Percentiles rank a stretch among this genome's conserved stretches.
These are phyloP conservation scores for Gymnoscopelus braueri DNA, from an alignment of 2,797 vertebrate genomes.

Conservation along the genomic window DNA sequence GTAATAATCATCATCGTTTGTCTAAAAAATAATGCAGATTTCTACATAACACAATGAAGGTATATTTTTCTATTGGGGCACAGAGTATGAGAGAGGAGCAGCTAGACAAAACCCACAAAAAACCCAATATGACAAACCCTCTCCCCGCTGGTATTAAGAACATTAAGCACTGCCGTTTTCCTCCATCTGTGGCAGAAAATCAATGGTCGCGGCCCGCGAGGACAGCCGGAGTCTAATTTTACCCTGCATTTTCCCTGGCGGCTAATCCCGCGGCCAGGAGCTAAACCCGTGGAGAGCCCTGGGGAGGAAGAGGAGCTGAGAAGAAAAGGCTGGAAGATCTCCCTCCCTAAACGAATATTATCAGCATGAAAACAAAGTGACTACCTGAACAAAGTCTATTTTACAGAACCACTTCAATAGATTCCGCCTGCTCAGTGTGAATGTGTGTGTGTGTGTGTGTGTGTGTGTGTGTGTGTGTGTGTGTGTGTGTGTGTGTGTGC, in stretches of 20 bases:
- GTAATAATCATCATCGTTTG: background rate
- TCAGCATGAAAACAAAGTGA: constrained; percentile 90
- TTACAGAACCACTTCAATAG: constrained; percentile 83
- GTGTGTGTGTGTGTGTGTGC: constrained; percentile 26
- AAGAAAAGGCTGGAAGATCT: constrained; percentile 73
- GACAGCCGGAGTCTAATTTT: constrained; percentile 78
- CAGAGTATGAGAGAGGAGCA: constrained; percentile 21
- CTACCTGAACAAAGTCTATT: constrained; percentile 89
- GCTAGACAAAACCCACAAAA: constrained; percentile 64
- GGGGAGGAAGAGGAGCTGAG: constrained; percentile 69
- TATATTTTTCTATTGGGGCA: constrained; percentile 12
- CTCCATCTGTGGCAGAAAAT: constrained; percentile 82
- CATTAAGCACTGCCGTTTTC: constrained; percentile 74
- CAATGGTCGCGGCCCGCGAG: constrained; percentile 74
- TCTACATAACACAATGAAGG: constrained; percentile 3
- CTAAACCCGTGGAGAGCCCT: constrained; percentile 68
- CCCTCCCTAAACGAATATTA: constrained; percentile 81
- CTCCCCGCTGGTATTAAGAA: constrained; percentile 75
- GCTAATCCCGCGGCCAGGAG: constrained; percentile 79
- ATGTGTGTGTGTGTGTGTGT: constrained; percentile 15
- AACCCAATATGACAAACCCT: constrained; percentile 48
- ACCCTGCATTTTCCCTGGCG: constrained; percentile 79
- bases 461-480: constrained; percentile 20
- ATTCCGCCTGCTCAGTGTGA: constrained; percentile 37
- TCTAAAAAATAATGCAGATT: constrained; percentile 2